Evolutionary conservation across 2,888 invertebrate genomes (phyloP), one percentile per base, ranked within the genome.

Genomic region (Drosophila quinaria): DNA sequence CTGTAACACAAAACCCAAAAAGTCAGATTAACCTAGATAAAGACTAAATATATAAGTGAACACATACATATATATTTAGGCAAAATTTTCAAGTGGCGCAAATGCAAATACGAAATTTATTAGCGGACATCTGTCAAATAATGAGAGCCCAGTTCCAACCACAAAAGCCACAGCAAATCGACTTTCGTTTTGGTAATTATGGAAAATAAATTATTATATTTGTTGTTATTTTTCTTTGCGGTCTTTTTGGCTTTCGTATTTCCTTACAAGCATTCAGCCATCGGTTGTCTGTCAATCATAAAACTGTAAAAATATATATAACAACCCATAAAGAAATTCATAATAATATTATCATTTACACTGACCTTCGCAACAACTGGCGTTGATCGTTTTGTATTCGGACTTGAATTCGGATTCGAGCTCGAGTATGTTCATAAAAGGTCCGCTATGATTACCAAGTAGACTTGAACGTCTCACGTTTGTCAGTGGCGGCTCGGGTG

Each of bases 1-100:
- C 62, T 77, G 83, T 82, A 88, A 83, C 62, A 65, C 66, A 80
- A 88, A 74, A 77, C 80, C 64, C 13, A 70, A 64, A 75, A 75
- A 60, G 67, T 68, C 69, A 71, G 89, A 83, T 88, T 84, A 84
- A 88, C 89, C 83, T 83, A 86, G 54, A 84, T 84, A 69, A 22
- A 56, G 13, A 47, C 35, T 37, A 35, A 62, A 51, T 50, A 19
- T 51, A 56, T 54, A 49, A 33, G 39, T 41, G 31, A 22, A 22
- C 22, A 22, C 25, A 19, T 25, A 29, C 10, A 31, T 39, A 59
- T 39, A 31, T 19, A 29, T 39, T 58, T 35, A 29, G 41, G 13
- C 11, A 46, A 47, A 54, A 37, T 39, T 73, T 65, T 70, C 68
- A 68, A 68, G 56, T 70, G 61, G 46, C 37, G 54, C 68, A 72